Evolutionary conservation across 2,113 vertebrate species (phyloP), one percentile per base, ranked within the genome.

Genomic region (Periophthalmus modestus): DNA sequence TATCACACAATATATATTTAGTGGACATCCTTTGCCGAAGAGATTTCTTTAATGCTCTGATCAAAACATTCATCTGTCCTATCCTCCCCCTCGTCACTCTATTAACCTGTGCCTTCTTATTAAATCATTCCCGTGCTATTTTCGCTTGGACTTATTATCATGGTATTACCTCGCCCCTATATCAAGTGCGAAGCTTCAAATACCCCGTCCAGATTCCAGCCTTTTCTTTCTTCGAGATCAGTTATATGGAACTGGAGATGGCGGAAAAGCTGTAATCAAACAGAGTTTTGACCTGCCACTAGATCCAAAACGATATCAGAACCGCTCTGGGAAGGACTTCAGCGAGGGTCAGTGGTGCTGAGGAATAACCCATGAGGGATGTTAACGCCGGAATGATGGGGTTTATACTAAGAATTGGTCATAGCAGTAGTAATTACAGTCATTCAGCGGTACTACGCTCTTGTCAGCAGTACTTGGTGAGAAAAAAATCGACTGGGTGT

Each of bases 61-160:
- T 91, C 90, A 91, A 89, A 90, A 91, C 85, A 91, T 85, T 85
- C 87, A 81, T 88, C 85, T 82, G 69, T 80, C 82, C 79, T 57
- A 79, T 87, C 82, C n/a, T 71, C 73, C 82, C 80, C 82, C 79
- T 77, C 77, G n/a, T 72, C 77, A 79, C 71, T 83, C 83, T 82
- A 86, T 85, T 87, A 85, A 84, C 65, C n/a, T n/a, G n/a, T n/a
- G 79, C 62, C 86, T 66, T 59, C 79, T 88, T 87, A 92, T 92
- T 90, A 89, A 90, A 89, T 88, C 82, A 86, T 86, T 91, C 76
- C 82, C 57, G 73, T 77, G 76, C 81, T 23, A 76, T 80, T 88
- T 84, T 84, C 80, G 71, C 68, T 43, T 66, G 80, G 80, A 81
- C 87, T 87, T 79, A 87, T 83, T 80, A n/a, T 77, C 62, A 3